Conservation (phyloP, 2,113 vertebrate species). For the Aythya baeri region DNA sequence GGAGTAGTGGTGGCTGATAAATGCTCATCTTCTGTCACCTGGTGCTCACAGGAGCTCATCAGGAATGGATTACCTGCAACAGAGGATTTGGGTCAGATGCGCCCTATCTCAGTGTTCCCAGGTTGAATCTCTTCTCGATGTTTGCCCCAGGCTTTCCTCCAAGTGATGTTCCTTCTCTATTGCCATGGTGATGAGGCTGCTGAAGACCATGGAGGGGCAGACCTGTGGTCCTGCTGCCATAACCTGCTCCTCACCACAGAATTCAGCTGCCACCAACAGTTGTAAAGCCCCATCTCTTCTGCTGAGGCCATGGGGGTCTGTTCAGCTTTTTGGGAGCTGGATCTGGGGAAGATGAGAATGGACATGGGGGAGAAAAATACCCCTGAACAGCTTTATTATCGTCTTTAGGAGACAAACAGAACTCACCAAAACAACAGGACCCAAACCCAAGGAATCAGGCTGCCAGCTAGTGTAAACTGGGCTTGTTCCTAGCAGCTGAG, state of each 20-base stretch:
- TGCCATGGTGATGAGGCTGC: not conserved
- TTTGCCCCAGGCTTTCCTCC: not conserved
- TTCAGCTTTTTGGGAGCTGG: not conserved
- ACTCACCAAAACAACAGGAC: not conserved
- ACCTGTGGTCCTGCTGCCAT: not conserved
- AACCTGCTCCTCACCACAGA: not conserved
- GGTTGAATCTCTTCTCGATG: not conserved
- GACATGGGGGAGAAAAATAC: not conserved
- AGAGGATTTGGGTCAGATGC: not conserved
- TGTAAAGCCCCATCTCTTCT: not conserved
- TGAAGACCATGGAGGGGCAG: not conserved
- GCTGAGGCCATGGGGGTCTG: not conserved
- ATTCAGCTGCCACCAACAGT: not conserved
- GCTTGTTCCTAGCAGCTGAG: not conserved
- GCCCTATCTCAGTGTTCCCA: fast-evolving
- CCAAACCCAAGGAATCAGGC: not conserved
- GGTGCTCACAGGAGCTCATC: not conserved
- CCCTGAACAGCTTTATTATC: not conserved
- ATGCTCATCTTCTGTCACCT: not conserved
- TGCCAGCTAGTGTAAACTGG: not conserved
- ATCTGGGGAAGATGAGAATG: not conserved
- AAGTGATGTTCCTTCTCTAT: not conserved
- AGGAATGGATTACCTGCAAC: not conserved
- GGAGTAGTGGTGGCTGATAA: not conserved
- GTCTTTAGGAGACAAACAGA: not conserved